phyloP scores from a whole-genome alignment of 1,140 invertebrate genomes.

The Neodiprion pinetum region DNA sequence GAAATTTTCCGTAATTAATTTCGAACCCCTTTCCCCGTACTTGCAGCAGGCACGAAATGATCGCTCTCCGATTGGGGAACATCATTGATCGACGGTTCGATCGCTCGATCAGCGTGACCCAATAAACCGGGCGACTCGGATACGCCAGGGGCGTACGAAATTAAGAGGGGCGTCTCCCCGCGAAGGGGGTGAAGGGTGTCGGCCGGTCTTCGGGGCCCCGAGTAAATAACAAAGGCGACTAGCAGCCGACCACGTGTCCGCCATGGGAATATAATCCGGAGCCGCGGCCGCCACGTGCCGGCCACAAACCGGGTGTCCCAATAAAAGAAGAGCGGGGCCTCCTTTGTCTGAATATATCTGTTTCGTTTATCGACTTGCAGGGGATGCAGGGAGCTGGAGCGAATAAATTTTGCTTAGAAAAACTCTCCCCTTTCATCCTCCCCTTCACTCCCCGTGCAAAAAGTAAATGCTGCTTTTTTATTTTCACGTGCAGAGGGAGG shows the following conservation, averaged over 20 bases:
- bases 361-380: not conserved
- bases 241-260: not conserved
- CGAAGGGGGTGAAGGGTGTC: not conserved
- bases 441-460: too few species aligned
- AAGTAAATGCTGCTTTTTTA: too few species aligned
- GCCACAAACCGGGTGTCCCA: slow-evolving; percentile 4
- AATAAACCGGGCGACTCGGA: too few species aligned
- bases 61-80: too few species aligned
- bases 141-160: too few species aligned
- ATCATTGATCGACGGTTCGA: too few species aligned
- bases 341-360: not conserved
- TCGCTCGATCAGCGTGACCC: too few species aligned
- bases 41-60: too few species aligned
- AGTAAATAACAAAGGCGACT: not conserved
- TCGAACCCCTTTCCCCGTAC: too few species aligned
- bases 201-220: not conserved
- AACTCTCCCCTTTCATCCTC: not conserved
- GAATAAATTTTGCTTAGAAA: not conserved
- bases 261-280: not conserved
- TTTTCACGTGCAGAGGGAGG: too few species aligned
- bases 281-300: not conserved
- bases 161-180: not conserved
- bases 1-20: too few species aligned
- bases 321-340: not conserved
- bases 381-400: not conserved